phyloP scores from a whole-genome alignment of 2,113 vertebrate genomes.

The Vulpes vulpes region DNA sequence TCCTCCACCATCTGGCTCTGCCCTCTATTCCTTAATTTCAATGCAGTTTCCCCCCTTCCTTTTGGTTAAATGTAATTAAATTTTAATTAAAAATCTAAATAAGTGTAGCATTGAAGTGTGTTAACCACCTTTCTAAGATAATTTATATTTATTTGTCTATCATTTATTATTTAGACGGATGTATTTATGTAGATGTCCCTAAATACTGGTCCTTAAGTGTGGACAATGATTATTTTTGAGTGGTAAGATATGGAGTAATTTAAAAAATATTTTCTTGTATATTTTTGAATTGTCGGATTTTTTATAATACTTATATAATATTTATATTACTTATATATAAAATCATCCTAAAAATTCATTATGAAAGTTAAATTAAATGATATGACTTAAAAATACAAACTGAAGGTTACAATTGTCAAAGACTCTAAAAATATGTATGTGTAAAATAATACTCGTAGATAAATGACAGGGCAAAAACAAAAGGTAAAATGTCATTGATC shows the following conservation, averaged over 20 bases:
- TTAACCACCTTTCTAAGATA: neutral
- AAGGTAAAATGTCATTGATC: neutral
- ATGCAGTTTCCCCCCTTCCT: neutral
- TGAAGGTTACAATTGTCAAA: neutral
- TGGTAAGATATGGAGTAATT: neutral
- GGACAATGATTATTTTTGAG: neutral
- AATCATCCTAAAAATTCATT: neutral
- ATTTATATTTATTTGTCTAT: neutral
- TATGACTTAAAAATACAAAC: neutral
- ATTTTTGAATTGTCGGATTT: neutral
- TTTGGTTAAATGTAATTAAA: neutral
- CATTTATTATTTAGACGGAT: neutral
- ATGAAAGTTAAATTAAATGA: neutral
- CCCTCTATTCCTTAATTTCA: slow-evolving; percentile 15
- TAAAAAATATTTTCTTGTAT: neutral
- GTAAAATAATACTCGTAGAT: neutral
- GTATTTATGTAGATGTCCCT: neutral
- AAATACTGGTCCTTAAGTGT: slow-evolving; percentile 33
- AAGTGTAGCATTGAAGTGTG: neutral
- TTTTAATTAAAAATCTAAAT: slow-evolving; percentile 17
- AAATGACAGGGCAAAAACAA: neutral
- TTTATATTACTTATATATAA: neutral
- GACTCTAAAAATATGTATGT: neutral
- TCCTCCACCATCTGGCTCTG: too few species aligned
- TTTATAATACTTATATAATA: neutral